Evolutionary conservation across 2,888 invertebrate species (phyloP), one percentile per base, ranked within the genome.

Genomic region (Conistra vaccinii): DNA sequence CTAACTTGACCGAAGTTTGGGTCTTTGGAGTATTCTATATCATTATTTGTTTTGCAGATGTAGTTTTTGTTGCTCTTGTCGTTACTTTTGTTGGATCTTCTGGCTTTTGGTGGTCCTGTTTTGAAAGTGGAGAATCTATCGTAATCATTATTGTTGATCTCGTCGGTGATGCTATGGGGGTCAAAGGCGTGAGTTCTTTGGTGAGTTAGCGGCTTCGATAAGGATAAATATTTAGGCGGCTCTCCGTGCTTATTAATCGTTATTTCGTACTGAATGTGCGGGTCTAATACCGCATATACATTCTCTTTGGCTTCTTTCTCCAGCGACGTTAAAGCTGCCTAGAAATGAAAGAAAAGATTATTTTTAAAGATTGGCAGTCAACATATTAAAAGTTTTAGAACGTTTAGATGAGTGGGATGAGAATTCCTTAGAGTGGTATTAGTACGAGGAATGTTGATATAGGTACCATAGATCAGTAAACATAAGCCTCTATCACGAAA

Each of bases 271-370:
- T 96, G 96, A 91, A 96, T 95, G 92, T 96, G 96, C 92, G 96
- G 96, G 89, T 96, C 96, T 88, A 96, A 89, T 86, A 96, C 95
- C 93, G 96, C 96, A 94, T 96, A 96, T 80, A 96, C 96, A 92
- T 96, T 96, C 92, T 96, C 96, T 96, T 96, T 96, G 95, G 96
- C 96, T 96, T 95, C 94, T 94, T 92, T 94, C 93, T 96, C 96
- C 94, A 96, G 92, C 92, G 96, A 94, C 90, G 94, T 90, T 85
- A 95, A 91, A 90, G 95, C 95, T 91, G 95, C 96, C 96, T 96
- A 91, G 3, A 89, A 89, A 90, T 80, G 88, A 88, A 84, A 78
- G 57, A 63, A 70, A 20, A 42, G 1, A 35, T 58, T 2, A 42
- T 63, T 83, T 14, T 62, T 65, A 55, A 45, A 62, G 1, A 62